phyloP scores from a whole-genome alignment of 2,888 invertebrate species.

The Erebia ligea region DNA sequence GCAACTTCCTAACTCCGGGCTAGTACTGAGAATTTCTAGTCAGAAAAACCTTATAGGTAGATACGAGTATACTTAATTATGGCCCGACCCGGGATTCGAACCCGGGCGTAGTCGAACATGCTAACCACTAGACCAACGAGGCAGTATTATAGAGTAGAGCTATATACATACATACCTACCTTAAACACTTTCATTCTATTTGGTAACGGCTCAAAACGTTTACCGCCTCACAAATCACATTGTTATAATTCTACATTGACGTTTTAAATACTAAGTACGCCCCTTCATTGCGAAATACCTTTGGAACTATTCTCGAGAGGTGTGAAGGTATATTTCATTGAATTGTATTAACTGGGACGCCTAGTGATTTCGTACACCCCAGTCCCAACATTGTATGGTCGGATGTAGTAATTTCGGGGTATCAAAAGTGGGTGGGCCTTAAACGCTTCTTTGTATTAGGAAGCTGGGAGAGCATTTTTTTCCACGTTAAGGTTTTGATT shows the following conservation, averaged over 20 bases:
- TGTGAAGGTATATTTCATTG: conserved; percentile 33
- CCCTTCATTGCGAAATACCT: conserved; percentile 34
- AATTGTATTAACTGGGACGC: conserved; percentile 25
- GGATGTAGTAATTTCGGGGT: conserved; percentile 15
- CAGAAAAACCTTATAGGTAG: too few species aligned
- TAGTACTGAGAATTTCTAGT: too few species aligned
- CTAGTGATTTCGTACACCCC: conserved; percentile 8
- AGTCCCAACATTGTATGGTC: conserved; percentile 12
- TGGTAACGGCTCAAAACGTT: conserved; percentile 13
- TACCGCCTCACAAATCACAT: conserved; percentile 25
- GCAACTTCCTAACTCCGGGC: too few species aligned
- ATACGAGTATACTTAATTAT: too few species aligned
- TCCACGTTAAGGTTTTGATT: too few species aligned
- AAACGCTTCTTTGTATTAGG: not conserved
- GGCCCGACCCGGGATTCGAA: too few species aligned
- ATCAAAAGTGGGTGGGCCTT: conserved; percentile 8
- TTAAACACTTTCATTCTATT: not conserved
- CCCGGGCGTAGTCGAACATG: too few species aligned
- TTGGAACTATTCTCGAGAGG: conserved; percentile 24
- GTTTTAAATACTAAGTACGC: conserved; percentile 31
- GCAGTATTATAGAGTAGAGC: too few species aligned
- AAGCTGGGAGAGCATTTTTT: not conserved
- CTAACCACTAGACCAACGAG: too few species aligned
- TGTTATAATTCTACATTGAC: conserved; percentile 36
- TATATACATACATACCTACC: too few species aligned